These are phyloP conservation scores for Pao palembangensis DNA, from an alignment of 2,113 vertebrate genomes.

Conservation along the genomic window DNA sequence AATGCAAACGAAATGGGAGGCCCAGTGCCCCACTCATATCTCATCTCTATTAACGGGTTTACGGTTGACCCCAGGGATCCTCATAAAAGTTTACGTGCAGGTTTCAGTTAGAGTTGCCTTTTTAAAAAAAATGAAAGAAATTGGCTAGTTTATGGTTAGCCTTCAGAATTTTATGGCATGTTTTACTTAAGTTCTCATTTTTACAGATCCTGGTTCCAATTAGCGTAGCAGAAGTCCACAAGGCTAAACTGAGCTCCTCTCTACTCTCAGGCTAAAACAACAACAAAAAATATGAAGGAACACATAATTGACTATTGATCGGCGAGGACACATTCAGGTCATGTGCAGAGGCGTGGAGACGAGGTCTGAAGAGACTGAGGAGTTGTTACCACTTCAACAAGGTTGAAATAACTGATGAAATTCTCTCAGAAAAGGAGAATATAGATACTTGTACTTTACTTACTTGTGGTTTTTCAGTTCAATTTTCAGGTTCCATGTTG, in stretches of 20 bases:
- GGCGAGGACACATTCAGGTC: slow-evolving; percentile 70
- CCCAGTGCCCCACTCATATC: slow-evolving; percentile 76
- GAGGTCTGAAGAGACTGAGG: slow-evolving; percentile 31
- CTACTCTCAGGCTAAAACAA: slow-evolving; percentile 58
- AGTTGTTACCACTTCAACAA: slow-evolving; percentile 28
- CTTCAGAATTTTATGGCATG: slow-evolving; percentile 84
- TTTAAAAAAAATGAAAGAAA: slow-evolving; percentile 79
- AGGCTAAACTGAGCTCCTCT: slow-evolving; percentile 68
- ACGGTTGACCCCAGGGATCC: slow-evolving; percentile 81
- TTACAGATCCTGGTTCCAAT: slow-evolving; percentile 84
- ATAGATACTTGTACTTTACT: not conserved
- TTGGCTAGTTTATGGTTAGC: slow-evolving; percentile 81
- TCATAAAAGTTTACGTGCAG: slow-evolving; percentile 81
- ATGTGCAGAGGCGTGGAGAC: slow-evolving; percentile 50
- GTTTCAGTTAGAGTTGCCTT: slow-evolving; percentile 78
- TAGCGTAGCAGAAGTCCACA: slow-evolving; percentile 69
- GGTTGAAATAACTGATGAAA: not conserved
- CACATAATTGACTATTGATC: slow-evolving; percentile 71
- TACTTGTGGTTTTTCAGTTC: no score
- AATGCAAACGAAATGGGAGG: slow-evolving; percentile 79
- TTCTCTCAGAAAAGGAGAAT: not conserved
- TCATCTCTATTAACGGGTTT: slow-evolving; percentile 85
- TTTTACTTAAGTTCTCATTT: slow-evolving; percentile 83
- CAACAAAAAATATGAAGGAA: slow-evolving; percentile 41
- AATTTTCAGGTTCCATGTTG: no score